phyloP scores from a whole-genome alignment of 2,113 vertebrate genomes.

The Heterotis niloticus region DNA sequence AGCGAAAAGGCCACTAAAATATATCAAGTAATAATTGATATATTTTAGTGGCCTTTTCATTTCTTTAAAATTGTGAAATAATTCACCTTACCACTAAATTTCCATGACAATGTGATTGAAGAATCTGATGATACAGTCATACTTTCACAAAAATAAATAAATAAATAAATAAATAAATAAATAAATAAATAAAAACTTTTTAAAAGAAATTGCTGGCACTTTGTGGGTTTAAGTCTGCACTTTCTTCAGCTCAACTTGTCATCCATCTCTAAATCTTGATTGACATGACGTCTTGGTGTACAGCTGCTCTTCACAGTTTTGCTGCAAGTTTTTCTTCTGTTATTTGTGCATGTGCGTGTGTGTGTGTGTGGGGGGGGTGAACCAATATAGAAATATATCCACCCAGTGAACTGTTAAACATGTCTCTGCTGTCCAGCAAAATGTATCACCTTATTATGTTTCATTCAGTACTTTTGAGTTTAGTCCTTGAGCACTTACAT shows the following conservation, averaged over 20 bases:
- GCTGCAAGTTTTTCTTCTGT: not conserved
- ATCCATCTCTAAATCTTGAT: not conserved
- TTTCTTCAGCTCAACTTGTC: not conserved
- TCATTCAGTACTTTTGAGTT: not conserved
- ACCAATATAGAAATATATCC: not conserved
- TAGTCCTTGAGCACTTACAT: not conserved
- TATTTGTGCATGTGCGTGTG: not conserved
- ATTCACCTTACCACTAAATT: too few relatives aligned
- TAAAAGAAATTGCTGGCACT: not conserved
- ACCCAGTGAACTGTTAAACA: not conserved
- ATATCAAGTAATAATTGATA: too few relatives aligned
- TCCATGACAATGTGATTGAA: too few relatives aligned
- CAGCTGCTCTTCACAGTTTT: not conserved
- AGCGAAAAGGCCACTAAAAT: too few relatives aligned
- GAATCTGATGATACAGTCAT: not conserved
- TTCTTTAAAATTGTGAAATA: too few relatives aligned
- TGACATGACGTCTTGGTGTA: not conserved
- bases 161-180: not conserved
- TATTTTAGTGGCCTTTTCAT: too few relatives aligned
- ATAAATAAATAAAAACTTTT: not conserved
- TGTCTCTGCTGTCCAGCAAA: not conserved
- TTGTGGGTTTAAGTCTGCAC: not conserved
- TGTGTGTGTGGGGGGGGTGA: not conserved
- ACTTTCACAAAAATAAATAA: not conserved
- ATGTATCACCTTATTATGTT: conserved; percentile 2